Evolutionary conservation across 2,888 invertebrate genomes (phyloP).

Genomic region (Allacma fusca): DNA sequence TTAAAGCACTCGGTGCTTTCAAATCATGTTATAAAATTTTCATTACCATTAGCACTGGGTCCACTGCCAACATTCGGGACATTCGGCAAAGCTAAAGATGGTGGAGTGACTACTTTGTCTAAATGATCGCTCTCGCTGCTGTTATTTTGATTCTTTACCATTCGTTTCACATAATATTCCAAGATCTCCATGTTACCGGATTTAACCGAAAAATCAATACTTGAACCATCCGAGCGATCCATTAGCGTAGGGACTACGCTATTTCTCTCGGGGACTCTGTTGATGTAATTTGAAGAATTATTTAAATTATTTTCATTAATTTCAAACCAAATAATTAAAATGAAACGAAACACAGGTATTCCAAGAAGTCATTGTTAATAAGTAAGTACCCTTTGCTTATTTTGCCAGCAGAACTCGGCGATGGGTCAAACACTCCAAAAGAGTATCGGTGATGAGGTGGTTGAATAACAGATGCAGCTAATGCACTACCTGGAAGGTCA

Average conservation of each 20-base stretch:
- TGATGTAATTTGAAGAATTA: too few relatives aligned
- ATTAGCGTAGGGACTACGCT: slow-evolving; percentile 60
- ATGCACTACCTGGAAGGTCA: background rate
- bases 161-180: slow-evolving; percentile 69
- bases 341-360: too few relatives aligned
- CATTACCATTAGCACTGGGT: slow-evolving; percentile 39
- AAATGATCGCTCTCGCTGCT: slow-evolving; percentile 61
- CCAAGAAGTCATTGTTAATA: background rate
- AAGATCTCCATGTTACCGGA: slow-evolving; percentile 69
- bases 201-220: slow-evolving; percentile 69
- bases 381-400: slow-evolving; percentile 50
- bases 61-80: slow-evolving; percentile 31
- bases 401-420: slow-evolving; percentile 49
- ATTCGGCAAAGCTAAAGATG: slow-evolving; percentile 51
- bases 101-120: slow-evolving; percentile 61
- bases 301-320: too few relatives aligned
- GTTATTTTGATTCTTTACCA: slow-evolving; percentile 60
- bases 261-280: slow-evolving; percentile 56
- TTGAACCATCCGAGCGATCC: slow-evolving; percentile 62
- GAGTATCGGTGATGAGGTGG: slow-evolving; percentile 58
- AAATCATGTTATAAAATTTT: background rate
- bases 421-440: slow-evolving; percentile 59
- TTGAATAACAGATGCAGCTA: slow-evolving; percentile 29
- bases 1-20: background rate
- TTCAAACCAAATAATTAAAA: too few relatives aligned